phyloP scores from a whole-genome alignment of 2,888 invertebrate genomes.

The Nymphalis polychloros region DNA sequence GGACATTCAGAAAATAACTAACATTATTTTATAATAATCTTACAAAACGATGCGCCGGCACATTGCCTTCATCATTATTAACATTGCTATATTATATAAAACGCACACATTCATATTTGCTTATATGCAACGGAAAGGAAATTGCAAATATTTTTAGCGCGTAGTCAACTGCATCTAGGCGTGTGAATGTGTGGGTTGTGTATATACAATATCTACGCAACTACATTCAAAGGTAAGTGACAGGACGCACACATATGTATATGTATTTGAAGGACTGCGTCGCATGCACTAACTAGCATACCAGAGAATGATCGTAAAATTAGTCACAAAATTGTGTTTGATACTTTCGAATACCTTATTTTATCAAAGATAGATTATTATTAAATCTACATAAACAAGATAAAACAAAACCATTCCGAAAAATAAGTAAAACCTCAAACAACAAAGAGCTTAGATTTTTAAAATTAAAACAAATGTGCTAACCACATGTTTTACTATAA shows the following conservation, averaged over 20 bases:
- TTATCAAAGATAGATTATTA: neutral
- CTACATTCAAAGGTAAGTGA: constrained; percentile 50
- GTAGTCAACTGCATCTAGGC: constrained; percentile 50
- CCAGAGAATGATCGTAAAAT: constrained; percentile 35
- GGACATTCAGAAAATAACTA: constrained; percentile 12
- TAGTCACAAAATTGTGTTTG: constrained; percentile 18
- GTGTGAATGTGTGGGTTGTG: constrained; percentile 43
- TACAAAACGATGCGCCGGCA: constrained; percentile 25
- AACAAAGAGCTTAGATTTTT: too few species aligned
- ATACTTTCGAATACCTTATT: neutral
- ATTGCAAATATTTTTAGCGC: constrained; percentile 61
- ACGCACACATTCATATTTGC: constrained; percentile 35
- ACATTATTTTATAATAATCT: constrained; percentile 14
- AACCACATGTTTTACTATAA: too few species aligned
- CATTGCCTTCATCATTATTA: constrained; percentile 34
- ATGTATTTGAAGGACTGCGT: constrained; percentile 57
- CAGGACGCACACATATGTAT: constrained; percentile 50
- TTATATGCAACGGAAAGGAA: constrained; percentile 53
- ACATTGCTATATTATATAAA: constrained; percentile 29
- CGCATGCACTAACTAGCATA: constrained; percentile 47
- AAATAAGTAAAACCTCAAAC: too few species aligned
- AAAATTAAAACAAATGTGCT: too few species aligned
- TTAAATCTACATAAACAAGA: too few species aligned
- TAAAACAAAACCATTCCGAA: too few species aligned
- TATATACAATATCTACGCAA: constrained; percentile 49